phyloP scores from a whole-genome alignment of 2,797 vertebrate species.

The Periparus ater region DNA sequence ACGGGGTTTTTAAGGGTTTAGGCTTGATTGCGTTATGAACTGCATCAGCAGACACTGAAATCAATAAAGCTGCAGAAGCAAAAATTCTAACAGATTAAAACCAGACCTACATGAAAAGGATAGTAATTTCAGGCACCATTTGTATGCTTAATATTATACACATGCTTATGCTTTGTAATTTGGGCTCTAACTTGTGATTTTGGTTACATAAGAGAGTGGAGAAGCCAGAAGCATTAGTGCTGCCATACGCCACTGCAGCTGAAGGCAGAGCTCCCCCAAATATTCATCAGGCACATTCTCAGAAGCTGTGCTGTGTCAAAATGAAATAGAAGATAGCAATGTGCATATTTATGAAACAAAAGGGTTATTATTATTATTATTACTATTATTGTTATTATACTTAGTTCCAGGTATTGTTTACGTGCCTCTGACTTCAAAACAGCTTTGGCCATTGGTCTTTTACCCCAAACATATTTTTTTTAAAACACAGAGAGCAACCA shows the following conservation, averaged over 20 bases:
- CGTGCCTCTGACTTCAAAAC: constrained; percentile 2
- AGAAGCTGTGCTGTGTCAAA: background rate
- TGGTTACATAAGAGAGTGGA: background rate
- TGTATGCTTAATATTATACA: constrained; percentile 3
- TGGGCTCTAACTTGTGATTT: constrained; percentile 35
- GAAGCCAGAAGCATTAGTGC: constrained; percentile 3
- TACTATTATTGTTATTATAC: background rate
- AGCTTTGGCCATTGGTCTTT: background rate
- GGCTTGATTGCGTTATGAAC: background rate
- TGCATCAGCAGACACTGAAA: background rate
- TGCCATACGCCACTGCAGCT: background rate
- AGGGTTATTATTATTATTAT: background rate
- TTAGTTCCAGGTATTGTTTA: constrained; percentile 44
- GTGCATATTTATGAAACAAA: constrained; percentile 12
- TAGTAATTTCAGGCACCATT: constrained; percentile 5
- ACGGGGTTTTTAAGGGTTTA: background rate
- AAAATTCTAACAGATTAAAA: background rate
- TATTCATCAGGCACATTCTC: background rate
- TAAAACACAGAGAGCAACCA: background rate
- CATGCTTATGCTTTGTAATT: constrained; percentile 27
- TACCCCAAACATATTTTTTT: background rate
- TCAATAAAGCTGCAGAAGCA: background rate
- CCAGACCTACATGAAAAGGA: background rate
- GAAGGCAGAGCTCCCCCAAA: constrained; percentile 8
- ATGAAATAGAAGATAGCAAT: background rate